Evolutionary conservation across 92 coral and sea anemone species (phyloP).

Genomic region (Hydrozoanthus gracilis): DNA sequence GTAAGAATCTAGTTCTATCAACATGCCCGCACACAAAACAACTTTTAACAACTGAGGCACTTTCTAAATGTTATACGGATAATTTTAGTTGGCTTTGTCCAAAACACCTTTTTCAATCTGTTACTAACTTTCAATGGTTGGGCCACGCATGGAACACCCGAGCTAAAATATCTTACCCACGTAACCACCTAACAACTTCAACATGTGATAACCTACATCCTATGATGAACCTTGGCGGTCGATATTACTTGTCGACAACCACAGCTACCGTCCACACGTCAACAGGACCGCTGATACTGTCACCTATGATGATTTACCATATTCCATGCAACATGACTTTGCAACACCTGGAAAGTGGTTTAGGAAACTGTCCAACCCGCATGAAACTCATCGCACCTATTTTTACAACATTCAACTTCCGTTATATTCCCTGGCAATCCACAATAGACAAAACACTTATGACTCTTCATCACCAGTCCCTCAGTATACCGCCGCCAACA

Average conservation of each 20-base stretch:
- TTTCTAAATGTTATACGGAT: conserved; percentile 47
- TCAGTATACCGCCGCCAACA: conserved; percentile 2
- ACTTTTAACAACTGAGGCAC: not conserved
- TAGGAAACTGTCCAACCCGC: conserved; percentile 47
- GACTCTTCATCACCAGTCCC: not conserved
- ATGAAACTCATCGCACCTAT: conserved; percentile 48
- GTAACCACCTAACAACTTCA: conserved; percentile 31
- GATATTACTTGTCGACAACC: conserved; percentile 51
- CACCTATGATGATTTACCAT: conserved; percentile 53
- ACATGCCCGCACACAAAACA: conserved; percentile 35
- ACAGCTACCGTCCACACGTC: conserved; percentile 23
- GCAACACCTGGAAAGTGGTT: conserved; percentile 29
- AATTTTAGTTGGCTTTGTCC: conserved; percentile 44
- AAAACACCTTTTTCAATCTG: conserved; percentile 33
- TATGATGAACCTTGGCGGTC: conserved; percentile 53
- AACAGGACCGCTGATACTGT: conserved; percentile 30
- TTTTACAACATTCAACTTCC: not conserved
- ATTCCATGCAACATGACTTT: conserved; percentile 60
- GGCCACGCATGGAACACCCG: conserved; percentile 34
- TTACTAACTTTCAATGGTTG: conserved; percentile 56
- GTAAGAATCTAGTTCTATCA: conserved; percentile 43
- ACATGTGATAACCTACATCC: conserved; percentile 51
- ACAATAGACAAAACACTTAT: not conserved
- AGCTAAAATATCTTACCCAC: conserved; percentile 36
- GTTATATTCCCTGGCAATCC: conserved; percentile 38